Evolutionary conservation across 1,140 invertebrate species (phyloP).

Genomic region (Drusus annulatus): DNA sequence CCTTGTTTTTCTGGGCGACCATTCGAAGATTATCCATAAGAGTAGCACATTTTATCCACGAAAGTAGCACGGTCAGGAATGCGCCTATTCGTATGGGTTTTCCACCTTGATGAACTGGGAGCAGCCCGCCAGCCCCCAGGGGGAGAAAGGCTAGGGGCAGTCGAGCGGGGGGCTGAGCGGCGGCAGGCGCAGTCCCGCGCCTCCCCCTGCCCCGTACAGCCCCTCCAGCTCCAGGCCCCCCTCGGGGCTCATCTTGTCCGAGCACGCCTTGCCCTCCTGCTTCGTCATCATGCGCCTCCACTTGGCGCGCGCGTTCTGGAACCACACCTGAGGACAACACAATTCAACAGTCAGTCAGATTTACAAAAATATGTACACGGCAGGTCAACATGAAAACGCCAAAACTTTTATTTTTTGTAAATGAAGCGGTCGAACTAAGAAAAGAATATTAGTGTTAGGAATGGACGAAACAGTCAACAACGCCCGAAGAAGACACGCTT

Average conservation of each 20-base stretch:
- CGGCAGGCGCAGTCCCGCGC: constrained; percentile 69
- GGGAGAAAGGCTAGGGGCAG: constrained; percentile 63
- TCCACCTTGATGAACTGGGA: constrained; percentile 13
- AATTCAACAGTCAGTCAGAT: neutral
- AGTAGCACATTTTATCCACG: too few species aligned
- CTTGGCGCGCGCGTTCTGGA: constrained; percentile 98
- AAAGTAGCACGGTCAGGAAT: too few species aligned
- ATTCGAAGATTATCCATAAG: too few species aligned
- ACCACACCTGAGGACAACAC: constrained; percentile 90
- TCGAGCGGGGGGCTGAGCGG: constrained; percentile 69
- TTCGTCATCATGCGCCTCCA: constrained; percentile 95
- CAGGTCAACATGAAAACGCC: too few species aligned
- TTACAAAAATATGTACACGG: too few species aligned
- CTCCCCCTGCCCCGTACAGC: constrained; percentile 70
- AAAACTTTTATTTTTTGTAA: too few species aligned
- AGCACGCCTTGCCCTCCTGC: constrained; percentile 79
- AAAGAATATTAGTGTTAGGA: too few species aligned
- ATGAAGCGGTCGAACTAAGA: too few species aligned
- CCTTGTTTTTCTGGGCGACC: too few species aligned
- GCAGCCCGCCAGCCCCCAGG: neutral
- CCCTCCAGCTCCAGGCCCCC: constrained; percentile 72
- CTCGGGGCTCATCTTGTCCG: constrained; percentile 78
- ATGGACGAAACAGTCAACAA: too few species aligned
- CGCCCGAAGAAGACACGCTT: too few species aligned
- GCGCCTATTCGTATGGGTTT: neutral